Evolutionary conservation across 2,888 invertebrate species (phyloP).

Genomic region (Tuberolachnus salignus): DNA sequence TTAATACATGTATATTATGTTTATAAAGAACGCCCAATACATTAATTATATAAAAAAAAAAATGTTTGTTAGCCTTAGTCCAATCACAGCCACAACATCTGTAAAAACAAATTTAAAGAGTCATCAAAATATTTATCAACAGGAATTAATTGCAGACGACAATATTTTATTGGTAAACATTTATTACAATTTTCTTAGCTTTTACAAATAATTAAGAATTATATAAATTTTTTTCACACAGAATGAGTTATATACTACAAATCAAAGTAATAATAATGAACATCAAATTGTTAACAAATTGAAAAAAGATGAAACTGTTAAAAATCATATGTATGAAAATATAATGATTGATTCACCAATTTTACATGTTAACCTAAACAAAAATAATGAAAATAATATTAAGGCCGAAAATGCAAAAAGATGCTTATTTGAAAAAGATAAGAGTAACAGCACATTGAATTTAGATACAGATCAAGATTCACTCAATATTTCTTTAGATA

Average conservation of each 20-base stretch:
- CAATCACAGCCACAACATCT: slow-evolving; percentile 12
- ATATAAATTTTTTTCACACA: no score
- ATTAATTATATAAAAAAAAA: no score
- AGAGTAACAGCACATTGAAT: slow-evolving; percentile 1
- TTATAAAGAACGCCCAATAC: no score
- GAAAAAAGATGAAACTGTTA: neutral
- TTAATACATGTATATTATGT: no score
- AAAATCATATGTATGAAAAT: neutral
- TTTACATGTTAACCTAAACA: neutral
- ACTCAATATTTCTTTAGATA: slow-evolving; percentile 49
- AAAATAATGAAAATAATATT: neutral
- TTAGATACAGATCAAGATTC: slow-evolving; percentile 51
- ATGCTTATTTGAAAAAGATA: slow-evolving; percentile 51
- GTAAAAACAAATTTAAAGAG: slow-evolving; percentile 16
- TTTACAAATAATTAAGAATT: no score
- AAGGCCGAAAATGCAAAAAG: slow-evolving; percentile 35
- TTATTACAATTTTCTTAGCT: neutral
- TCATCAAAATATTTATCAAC: slow-evolving; percentile 16
- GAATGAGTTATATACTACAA: no score
- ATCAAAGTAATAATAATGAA: neutral
- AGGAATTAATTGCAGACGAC: slow-evolving; percentile 1
- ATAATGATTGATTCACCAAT: neutral
- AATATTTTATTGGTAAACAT: slow-evolving; percentile 25
- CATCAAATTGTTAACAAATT: neutral
- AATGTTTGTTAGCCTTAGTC: slow-evolving; percentile 45